phyloP scores from a whole-genome alignment of 1,140 invertebrate species.

The Phenacoccus solenopsis region DNA sequence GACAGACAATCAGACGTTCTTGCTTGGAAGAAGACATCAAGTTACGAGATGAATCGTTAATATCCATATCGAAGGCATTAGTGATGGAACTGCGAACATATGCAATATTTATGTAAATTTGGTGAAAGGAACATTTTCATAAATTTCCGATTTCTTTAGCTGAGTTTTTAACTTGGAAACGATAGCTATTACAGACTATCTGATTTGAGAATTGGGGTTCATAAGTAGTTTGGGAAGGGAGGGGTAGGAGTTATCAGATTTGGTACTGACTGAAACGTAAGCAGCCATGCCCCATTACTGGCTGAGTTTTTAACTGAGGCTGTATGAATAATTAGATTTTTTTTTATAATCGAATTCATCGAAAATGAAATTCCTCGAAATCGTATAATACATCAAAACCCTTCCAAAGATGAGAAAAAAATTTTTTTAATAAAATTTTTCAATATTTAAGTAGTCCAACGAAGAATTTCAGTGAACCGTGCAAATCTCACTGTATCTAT shows the following conservation, averaged over 20 bases:
- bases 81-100: not conserved
- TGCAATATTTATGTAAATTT: not conserved
- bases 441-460: no score
- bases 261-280: no score
- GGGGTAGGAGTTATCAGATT: no score
- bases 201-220: not conserved
- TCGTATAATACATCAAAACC: no score
- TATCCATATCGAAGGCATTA: not conserved
- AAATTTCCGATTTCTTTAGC: not conserved
- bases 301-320: no score
- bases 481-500: not conserved
- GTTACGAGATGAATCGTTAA: not conserved
- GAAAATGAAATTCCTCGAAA: no score
- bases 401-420: no score
- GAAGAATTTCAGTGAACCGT: not conserved
- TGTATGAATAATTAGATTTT: no score
- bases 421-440: no score
- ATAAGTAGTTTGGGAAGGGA: not conserved
- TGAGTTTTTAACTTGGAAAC: not conserved
- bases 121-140: not conserved
- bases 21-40: conserved; percentile 13
- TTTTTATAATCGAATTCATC: no score
- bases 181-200: not conserved
- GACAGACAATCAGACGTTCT: conserved; percentile 5
- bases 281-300: no score